Evolutionary conservation across 2,113 vertebrate genomes (phyloP), one percentile per base, ranked within the genome.

Genomic region (Zootoca vivipara): DNA sequence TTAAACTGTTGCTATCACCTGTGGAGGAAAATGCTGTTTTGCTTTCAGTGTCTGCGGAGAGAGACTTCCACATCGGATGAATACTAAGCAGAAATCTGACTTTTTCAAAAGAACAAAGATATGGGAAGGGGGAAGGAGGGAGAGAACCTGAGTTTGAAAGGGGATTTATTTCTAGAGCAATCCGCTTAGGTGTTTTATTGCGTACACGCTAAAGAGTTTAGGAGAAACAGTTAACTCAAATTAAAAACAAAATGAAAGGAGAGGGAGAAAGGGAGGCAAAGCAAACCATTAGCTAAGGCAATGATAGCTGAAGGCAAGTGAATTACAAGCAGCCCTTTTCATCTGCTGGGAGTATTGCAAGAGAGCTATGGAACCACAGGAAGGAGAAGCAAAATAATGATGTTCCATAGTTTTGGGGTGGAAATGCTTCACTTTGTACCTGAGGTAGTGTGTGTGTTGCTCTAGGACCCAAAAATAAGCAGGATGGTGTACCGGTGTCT

Each of bases 91-190:
- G 92, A 78, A 91, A 91, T 86, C 74, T 83, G 83, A 89, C 86
- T 87, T 87, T 87, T 90, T 92, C 46, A 9, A 87, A 91, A 90
- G 83, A 91, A 95, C 84, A 89, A 90, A 65, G 89, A 67, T 15
- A 33, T 52, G 33, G 72, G 33, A 2, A 8, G 8, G 1, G 5
- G 22, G 33, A 2, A 15, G 6, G 35, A 40, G 72, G 6, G 13
- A 33, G 24, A 69, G 73, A 56, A 82, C 91, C 89, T 93, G 92
- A 90, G 90, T 93, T 88, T 78, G 84, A 16, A 42, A 6, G 75
- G 69, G 85, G 90, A 70, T 28, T 82, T 82, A 82, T 85, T 90
- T 87, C 86, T 91, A 90, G 86, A 90, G 87, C 87, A 77, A 33
- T 87, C 88, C 88, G 86, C 87, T 87, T 2, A 0, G 40, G 78